A percentile compares a stretch with the other conserved stretches of the same genome.
These are phyloP conservation scores for Atethmia centrago DNA, from an alignment of 2,888 invertebrate species.

Conservation along the genomic window DNA sequence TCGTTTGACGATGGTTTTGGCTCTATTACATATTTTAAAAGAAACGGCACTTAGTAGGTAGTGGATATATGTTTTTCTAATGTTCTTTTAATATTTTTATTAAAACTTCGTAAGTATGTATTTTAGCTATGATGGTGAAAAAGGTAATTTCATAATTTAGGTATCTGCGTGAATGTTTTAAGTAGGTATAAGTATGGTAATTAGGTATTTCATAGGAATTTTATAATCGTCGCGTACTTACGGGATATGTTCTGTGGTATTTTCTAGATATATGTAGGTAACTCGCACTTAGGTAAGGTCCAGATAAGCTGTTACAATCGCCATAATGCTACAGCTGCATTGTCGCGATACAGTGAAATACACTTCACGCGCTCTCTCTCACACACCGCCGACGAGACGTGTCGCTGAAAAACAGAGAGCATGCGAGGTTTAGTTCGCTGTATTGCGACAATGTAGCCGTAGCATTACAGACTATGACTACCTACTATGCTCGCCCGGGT, in stretches of 20 bases:
- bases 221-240: not conserved
- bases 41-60: conserved; percentile 32
- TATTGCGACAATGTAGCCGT: too few relatives aligned
- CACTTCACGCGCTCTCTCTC: too few relatives aligned
- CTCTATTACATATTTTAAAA: conserved; percentile 56
- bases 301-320: not conserved
- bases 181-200: not conserved
- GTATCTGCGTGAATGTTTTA: not conserved
- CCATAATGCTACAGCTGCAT: too few relatives aligned
- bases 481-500: not conserved
- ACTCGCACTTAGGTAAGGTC: too few relatives aligned
- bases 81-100: not conserved
- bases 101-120: not conserved
- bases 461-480: too few relatives aligned
- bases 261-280: too few relatives aligned
- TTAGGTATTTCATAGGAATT: not conserved
- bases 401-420: too few relatives aligned
- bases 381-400: too few relatives aligned
- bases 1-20: conserved; percentile 60
- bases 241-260: not conserved
- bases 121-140: not conserved
- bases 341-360: too few relatives aligned
- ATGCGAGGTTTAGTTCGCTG: too few relatives aligned
- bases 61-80: conserved; percentile 7
- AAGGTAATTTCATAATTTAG: not conserved